Percentiles rank a stretch among this genome's conserved stretches.
Conservation (phyloP, 2,888 invertebrate species). For the Oasisia sp. region DNA sequence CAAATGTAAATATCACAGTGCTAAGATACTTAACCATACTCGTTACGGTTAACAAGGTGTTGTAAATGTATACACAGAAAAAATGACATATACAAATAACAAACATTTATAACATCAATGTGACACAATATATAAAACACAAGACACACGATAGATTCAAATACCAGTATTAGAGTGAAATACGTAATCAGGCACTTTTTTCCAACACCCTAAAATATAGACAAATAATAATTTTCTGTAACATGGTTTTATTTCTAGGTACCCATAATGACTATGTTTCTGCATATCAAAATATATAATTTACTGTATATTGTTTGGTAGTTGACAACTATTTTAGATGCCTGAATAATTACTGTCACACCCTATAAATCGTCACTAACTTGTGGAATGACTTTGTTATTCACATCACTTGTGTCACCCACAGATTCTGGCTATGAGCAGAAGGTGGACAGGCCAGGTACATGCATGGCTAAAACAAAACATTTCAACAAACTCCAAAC, state of each 20-base stretch:
- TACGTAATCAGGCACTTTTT: too few relatives aligned
- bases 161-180: too few relatives aligned
- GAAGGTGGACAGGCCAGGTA: neutral
- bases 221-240: too few relatives aligned
- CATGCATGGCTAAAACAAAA: neutral
- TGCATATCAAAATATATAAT: too few relatives aligned
- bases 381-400: neutral
- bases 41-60: neutral
- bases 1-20: neutral
- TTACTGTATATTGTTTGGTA: too few relatives aligned
- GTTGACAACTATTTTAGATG: too few relatives aligned
- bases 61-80: neutral
- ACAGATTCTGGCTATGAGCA: neutral
- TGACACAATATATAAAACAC: too few relatives aligned
- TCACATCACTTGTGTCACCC: neutral
- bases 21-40: neutral
- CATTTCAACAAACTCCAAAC: neutral
- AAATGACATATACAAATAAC: neutral
- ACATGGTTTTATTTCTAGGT: too few relatives aligned
- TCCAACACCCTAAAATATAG: too few relatives aligned
- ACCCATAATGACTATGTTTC: too few relatives aligned
- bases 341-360: neutral
- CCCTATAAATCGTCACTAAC: neutral
- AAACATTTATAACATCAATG: too few relatives aligned
- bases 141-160: too few relatives aligned